phyloP scores from a whole-genome alignment of 2,888 invertebrate genomes.

The Lordiphosa andalusiaca region DNA sequence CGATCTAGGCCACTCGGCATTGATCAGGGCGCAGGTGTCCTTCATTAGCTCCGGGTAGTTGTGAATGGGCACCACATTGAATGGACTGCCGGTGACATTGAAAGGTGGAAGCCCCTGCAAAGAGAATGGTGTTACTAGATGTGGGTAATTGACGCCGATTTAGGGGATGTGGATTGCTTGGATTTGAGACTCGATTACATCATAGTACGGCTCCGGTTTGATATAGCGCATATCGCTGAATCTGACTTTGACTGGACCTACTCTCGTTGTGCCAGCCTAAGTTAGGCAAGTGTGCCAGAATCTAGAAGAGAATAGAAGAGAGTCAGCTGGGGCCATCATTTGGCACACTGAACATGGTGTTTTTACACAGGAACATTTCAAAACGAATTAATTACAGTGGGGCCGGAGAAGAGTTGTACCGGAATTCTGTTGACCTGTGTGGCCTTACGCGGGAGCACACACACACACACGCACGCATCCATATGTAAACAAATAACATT shows the following conservation, averaged over 20 bases:
- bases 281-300: constrained; percentile 48
- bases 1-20: constrained; percentile 93
- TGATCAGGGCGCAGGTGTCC: constrained; percentile 88
- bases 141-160: background rate
- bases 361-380: constrained; percentile 43
- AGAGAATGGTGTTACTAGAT: constrained; percentile 1
- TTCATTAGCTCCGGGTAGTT: constrained; percentile 86
- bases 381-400: background rate
- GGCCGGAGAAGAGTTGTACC: too few species aligned
- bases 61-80: constrained; percentile 86
- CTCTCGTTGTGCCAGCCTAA: constrained; percentile 37
- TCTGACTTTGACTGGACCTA: constrained; percentile 49
- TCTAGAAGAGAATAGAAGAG: constrained; percentile 66
- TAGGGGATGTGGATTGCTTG: constrained; percentile 6
- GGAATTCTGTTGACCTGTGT: constrained; percentile 5
- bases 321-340: constrained; percentile 20
- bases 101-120: constrained; percentile 80
- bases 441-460: constrained; percentile 15
- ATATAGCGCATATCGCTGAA: constrained; percentile 77
- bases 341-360: constrained; percentile 28
- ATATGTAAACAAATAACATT: constrained; percentile 27
- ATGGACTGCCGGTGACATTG: constrained; percentile 80
- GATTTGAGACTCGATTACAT: constrained; percentile 64
- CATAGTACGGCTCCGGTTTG: constrained; percentile 79
- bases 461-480: constrained; percentile 17